Base-by-base conservation (phyloP, 1,140 invertebrate species). In the Drosophila hydei region DNA sequence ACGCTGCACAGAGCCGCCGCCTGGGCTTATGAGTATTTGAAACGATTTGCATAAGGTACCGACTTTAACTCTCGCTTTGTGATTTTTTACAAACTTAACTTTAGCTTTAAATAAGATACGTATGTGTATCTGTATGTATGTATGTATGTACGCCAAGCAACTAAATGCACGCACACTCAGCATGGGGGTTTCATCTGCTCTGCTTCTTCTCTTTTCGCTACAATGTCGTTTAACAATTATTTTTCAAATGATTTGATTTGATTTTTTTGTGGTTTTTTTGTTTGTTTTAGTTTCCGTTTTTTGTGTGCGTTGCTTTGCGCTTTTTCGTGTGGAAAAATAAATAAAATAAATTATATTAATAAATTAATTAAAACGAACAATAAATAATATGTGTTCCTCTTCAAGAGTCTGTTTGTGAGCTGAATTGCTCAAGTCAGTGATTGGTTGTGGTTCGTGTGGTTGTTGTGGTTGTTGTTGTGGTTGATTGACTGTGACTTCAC, bases 281-380 rank as follows among this genome's bases (percentile, higher is more conserved):
- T 36, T 65, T 75, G 38, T 59, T 62, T 74, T 48, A 43, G 50
- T 56, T 79, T 72, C 63, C 58, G 42, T 27, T 65, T 62, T 48
- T 52, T 47, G 64, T 54, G 55, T 38, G 54, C 52, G 47, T 76
- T 71, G 59, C 50, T 67, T 68, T 70, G 60, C 48, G 43, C 30
- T 74, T 27, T 65, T 63, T 84, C 52, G 72, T 81, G 72, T 83
- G 69, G 60, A 77, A 73, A 85, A 88, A 89, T 85, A 89, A 89
- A 89, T 85, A 85, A 87, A 85, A 89, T 89, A 89, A 89, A 89
- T 89, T 89, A 89, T 83, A 80, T 85, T 89, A 89, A 89, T 89
- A 89, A 89, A 89, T 89, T 85, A 89, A 85, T 89, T 89, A 89
- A 89, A 89, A 84, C 79, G 84, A 88, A 89, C 84, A 73, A 88